Evolutionary conservation across 2,113 vertebrate genomes (phyloP).

Genomic region (Dromaius novaehollandiae): DNA sequence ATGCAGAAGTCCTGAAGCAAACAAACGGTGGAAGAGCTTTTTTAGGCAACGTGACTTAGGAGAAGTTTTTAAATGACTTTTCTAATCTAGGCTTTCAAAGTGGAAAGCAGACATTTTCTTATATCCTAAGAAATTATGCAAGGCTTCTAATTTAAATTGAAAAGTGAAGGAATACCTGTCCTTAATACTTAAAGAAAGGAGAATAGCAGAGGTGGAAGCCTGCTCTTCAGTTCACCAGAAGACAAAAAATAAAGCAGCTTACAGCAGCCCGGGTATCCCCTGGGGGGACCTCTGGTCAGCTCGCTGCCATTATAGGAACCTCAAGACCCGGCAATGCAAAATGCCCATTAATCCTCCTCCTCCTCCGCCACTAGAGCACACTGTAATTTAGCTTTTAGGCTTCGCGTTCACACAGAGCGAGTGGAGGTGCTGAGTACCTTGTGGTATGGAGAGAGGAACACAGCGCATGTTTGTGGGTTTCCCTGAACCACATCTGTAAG

Average conservation of each 20-base stretch:
- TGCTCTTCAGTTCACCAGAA: neutral
- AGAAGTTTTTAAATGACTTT: neutral
- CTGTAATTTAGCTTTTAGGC: neutral
- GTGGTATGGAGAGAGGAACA: neutral
- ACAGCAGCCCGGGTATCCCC: neutral
- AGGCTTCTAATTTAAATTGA: neutral
- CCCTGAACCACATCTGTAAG: neutral
- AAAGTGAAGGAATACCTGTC: neutral
- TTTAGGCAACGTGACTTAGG: neutral
- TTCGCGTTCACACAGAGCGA: neutral
- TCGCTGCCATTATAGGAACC: neutral
- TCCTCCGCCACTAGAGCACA: neutral
- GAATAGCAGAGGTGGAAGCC: neutral
- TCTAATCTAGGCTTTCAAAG: neutral
- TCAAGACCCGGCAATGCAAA: neutral
- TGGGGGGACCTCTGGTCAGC: neutral
- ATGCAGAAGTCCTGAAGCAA: neutral
- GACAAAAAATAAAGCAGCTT: neutral
- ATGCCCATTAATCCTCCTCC: neutral
- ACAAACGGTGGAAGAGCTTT: neutral
- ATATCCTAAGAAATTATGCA: neutral
- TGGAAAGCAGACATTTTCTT: neutral
- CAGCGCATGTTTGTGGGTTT: neutral
- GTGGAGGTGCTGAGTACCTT: neutral
- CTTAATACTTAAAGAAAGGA: neutral